These are phyloP conservation scores for Trichechus manatus DNA, from an alignment of 2,113 vertebrate species.

Conservation along the genomic window DNA sequence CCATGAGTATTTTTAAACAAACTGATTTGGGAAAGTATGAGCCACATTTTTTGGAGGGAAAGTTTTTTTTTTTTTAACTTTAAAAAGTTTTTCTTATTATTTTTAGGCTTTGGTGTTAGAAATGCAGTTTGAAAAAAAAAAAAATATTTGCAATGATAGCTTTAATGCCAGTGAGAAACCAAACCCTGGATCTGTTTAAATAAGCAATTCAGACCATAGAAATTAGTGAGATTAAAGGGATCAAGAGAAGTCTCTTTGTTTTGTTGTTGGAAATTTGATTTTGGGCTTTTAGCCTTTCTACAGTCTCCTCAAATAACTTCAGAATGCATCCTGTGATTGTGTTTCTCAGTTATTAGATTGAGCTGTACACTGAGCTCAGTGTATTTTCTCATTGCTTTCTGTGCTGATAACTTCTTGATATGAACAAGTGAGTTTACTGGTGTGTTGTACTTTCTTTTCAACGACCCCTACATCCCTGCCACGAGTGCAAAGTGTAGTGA, in stretches of 20 bases:
- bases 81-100: not conserved
- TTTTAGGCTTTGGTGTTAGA: not conserved
- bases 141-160: not conserved
- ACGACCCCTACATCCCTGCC: not conserved
- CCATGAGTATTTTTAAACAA: not conserved
- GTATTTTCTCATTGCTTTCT: constrained; percentile 15
- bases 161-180: constrained; percentile 29
- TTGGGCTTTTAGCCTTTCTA: not conserved
- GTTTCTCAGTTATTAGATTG: not conserved
- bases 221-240: constrained; percentile 19
- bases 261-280: constrained; percentile 33
- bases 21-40: constrained; percentile 12
- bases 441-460: constrained; percentile 3
- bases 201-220: not conserved
- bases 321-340: not conserved
- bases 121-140: not conserved
- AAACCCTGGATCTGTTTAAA: not conserved
- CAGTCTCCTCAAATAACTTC: not conserved
- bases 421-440: not conserved
- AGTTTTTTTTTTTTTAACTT: not conserved
- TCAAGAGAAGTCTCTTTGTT: not conserved
- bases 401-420: constrained; percentile 18
- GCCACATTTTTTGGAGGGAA: not conserved
- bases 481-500: not conserved
- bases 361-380: not conserved